Base-by-base conservation (phyloP, 1,140 invertebrate genomes). In the Pantala flavescens region DNA sequence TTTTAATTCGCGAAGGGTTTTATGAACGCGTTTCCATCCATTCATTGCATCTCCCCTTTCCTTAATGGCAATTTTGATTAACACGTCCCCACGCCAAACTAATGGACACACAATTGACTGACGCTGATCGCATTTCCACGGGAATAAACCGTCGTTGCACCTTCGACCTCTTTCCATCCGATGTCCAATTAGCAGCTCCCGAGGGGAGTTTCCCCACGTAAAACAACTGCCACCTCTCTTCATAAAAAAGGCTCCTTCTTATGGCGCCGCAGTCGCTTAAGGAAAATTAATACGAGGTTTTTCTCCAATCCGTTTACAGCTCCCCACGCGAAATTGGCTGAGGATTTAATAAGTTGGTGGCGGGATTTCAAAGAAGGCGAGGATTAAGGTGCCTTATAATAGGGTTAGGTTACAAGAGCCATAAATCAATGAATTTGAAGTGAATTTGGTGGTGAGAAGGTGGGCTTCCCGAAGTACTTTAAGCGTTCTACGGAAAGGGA, bases 201-300 rank as follows among this genome's bases (percentile, higher is more conserved):
- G 49, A 63, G 49, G n/a, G 49, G n/a, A 63, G n/a, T n/a, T n/a
- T n/a, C n/a, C n/a, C n/a, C n/a, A n/a, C 3, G 9, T 36, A 36
- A 36, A 36, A 36, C 28, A 36, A 36, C 28, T 36, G 9, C 28
- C 3, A 36, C 28, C 28, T 9, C 28, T 36, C 28, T n/a, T n/a
- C 28, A 3, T 7, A 16, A 63, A 21, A 63, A 63, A 21, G 12
- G 49, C 12, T 19, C n/a, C 49, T 63, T 1, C n/a, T 63, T 36
- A 36, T 36, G 28, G 9, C 28, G 28, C 49, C 16, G 49, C 49
- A 63, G 49, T 63, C 49, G 12, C 49, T 63, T 63, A 63, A 63
- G 49, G 49, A 63, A 63, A 63, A 63, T 63, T 63, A 63, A 63
- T 63, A 63, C 49, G 49, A 63, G 49, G 49, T 16, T 63, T 63